Conservation (phyloP, 2,888 invertebrate genomes). For the Meteorus cinctellus region DNA sequence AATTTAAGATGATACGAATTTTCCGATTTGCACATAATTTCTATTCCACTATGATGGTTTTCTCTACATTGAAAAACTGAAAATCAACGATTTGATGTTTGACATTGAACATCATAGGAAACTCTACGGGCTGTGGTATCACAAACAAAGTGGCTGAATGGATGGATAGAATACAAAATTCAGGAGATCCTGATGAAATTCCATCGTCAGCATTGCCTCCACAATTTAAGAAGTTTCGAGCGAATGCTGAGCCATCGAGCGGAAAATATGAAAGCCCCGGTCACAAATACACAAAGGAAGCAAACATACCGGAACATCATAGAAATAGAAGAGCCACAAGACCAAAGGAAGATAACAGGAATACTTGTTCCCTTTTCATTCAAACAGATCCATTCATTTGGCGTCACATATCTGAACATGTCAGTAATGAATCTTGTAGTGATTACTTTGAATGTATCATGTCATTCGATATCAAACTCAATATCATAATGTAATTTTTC, state of each 20-base stretch:
- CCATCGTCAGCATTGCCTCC: conserved; percentile 54
- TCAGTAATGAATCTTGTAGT: conserved; percentile 78
- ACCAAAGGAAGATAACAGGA: conserved; percentile 83
- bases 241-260: conserved; percentile 60
- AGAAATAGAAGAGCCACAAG: conserved; percentile 77
- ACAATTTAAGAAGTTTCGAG: conserved; percentile 47
- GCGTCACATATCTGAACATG: conserved; percentile 92
- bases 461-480: conserved; percentile 12
- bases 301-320: conserved; percentile 77
- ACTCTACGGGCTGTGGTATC: conserved; percentile 90
- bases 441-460: conserved; percentile 59
- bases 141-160: conserved; percentile 90
- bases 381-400: conserved; percentile 99
- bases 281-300: conserved; percentile 86
- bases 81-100: neutral
- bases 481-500: conserved; percentile 17
- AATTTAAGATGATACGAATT: too few relatives aligned
- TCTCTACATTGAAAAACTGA: too few relatives aligned
- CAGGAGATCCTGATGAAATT: conserved; percentile 72
- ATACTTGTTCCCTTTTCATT: conserved; percentile 96
- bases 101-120: conserved; percentile 76
- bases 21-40: too few relatives aligned
- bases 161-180: conserved; percentile 94
- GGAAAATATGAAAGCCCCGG: conserved; percentile 74
- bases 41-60: too few relatives aligned